Base-by-base conservation (phyloP, 2,797 vertebrate species). In the Pipistrellus kuhlii region DNA sequence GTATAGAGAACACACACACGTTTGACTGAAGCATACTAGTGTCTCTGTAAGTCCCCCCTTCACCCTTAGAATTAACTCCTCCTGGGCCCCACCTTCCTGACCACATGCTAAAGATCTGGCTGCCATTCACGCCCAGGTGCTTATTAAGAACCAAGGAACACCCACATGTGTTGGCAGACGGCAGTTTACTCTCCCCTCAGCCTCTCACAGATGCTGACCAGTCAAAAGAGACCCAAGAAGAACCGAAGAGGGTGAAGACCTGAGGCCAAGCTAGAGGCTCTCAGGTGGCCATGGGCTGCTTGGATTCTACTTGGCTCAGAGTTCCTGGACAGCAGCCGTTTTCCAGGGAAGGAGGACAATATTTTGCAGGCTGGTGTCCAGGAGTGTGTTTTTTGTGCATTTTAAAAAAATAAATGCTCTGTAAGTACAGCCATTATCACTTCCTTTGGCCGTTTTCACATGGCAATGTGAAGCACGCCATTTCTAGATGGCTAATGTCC, bases 331-430 rank as follows among this genome's bases (percentile, higher is more conserved):
- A 55, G 76, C 51, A 55, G 21, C 20, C 80, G 55, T 41, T n/a
- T 55, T 53, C 75, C 44, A 18, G 25, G 44, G 64, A 69, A 91
- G 73, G 62, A 90, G 14, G 85, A 38, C 4, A 10, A 13, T 41
- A 5, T 23, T 69, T 20, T 85, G 51, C 6, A 62, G 25, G 41
- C 77, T 46, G 35, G 35, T 53, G 46, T 69, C 68, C 48, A 2
- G 71, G 73, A 59, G 69, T 32, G 35, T 51, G 68, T 78, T 55
- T 82, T 57, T 75, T 72, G 35, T 85, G 85, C 92, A 94, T 85
- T 96, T 94, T 69, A 91, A 95, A 95, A 88, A 91, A 92, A 35
- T 46, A 76, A 94, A 73, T 95, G 87, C 5, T 85, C 95, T 41
- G 76, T 93, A 90, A 94, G 57, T 77, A 91, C 23, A 9, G 48